Conservation (phyloP, 2,888 invertebrate species). For the Nudaria mundana region DNA sequence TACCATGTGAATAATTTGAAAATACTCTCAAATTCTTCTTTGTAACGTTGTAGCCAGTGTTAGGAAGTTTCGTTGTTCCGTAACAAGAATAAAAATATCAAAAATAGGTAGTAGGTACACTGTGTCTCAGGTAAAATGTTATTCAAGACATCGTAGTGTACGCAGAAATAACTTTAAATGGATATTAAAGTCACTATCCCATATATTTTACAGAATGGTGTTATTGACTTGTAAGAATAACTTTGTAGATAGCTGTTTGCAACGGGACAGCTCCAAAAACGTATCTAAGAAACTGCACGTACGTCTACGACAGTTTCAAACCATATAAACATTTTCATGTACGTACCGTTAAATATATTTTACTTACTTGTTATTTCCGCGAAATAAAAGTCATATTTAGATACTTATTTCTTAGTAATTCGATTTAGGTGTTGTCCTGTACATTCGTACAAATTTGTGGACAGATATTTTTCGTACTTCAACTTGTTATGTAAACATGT, state of each 20-base stretch:
- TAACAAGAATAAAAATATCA: constrained; percentile 14
- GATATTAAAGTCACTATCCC: constrained; percentile 32
- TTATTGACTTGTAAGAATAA: constrained; percentile 69
- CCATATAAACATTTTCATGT: constrained; percentile 36
- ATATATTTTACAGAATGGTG: constrained; percentile 60
- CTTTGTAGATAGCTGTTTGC: constrained; percentile 56
- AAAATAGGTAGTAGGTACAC: constrained; percentile 11
- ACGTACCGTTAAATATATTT: constrained; percentile 23
- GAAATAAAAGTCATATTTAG: constrained; percentile 36
- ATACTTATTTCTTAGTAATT: constrained; percentile 29
- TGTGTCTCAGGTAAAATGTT: constrained; percentile 33
- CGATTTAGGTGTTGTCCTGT: constrained; percentile 21
- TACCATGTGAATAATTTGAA: too few relatives aligned
- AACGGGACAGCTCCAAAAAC: constrained; percentile 39
- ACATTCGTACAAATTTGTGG: constrained; percentile 1
- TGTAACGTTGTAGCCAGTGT: too few relatives aligned
- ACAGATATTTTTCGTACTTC: constrained; percentile 9
- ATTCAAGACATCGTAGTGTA: constrained; percentile 23
- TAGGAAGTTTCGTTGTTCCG: constrained; percentile 6
- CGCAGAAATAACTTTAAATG: constrained; percentile 31
- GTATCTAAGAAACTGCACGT: constrained; percentile 36
- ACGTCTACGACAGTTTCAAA: constrained; percentile 36
- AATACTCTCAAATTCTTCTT: constrained; percentile 12
- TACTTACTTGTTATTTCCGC: constrained; percentile 28
- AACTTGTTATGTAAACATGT: neutral